phyloP scores from a whole-genome alignment of 2,113 vertebrate species.

The Alligator sinensis region DNA sequence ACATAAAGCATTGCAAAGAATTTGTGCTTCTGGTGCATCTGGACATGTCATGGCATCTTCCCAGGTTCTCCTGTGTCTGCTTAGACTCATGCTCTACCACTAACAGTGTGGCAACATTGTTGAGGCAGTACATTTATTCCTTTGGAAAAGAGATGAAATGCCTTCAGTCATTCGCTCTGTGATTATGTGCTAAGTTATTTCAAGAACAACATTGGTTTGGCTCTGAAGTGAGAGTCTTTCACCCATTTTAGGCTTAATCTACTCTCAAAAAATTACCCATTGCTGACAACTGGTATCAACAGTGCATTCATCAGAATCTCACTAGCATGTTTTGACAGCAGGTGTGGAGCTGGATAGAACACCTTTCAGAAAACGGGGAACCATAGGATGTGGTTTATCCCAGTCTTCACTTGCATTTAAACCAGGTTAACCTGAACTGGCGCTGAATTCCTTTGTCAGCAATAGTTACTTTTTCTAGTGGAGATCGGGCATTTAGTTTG shows the following conservation, averaged over 20 bases:
- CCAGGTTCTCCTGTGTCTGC: not conserved
- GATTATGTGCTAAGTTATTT: not conserved
- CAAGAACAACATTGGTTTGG: not conserved
- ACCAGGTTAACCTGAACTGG: not conserved
- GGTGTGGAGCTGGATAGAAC: not conserved
- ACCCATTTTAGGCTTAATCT: not conserved
- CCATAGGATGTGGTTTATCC: not conserved
- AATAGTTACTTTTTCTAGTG: not conserved
- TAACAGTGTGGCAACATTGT: rapidly evolving
- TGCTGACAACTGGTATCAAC: rapidly evolving
- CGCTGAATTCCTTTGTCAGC: not conserved
- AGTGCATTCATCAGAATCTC: not conserved
- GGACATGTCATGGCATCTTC: slow-evolving; percentile 27
- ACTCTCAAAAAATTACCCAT: not conserved
- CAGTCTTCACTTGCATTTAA: not conserved
- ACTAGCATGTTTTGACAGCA: not conserved
- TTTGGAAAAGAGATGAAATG: not conserved
- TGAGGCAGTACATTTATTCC: not conserved
- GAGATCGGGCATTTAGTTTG: not conserved
- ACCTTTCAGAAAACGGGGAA: not conserved
- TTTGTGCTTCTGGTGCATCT: slow-evolving; percentile 29
- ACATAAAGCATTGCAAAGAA: slow-evolving; percentile 37
- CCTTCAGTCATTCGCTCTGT: not conserved
- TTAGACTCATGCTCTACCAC: not conserved
- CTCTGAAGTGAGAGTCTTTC: not conserved